A percentile compares a stretch with the other conserved stretches of the same genome.
Conservation (phyloP, 2,113 vertebrate genomes). For the Glareola pratincola region DNA sequence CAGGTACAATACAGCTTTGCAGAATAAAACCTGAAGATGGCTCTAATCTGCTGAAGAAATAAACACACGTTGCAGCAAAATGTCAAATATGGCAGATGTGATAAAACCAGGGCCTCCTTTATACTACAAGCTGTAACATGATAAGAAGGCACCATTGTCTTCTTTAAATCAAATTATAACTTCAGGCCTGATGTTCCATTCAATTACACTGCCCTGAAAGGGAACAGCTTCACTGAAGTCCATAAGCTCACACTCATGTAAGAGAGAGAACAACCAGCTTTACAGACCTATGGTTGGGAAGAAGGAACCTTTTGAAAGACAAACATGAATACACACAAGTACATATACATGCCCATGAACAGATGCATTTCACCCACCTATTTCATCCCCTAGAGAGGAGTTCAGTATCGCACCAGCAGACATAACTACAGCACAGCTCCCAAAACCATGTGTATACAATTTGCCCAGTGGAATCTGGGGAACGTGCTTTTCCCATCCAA, state of each 20-base stretch:
- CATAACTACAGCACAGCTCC: constrained; percentile 92
- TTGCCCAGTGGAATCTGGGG: constrained; percentile 78
- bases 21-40: background rate
- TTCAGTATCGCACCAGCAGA: constrained; percentile 95
- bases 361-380: constrained; percentile 79
- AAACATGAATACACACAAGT: background rate
- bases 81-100: background rate
- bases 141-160: background rate
- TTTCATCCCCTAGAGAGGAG: constrained; percentile 91
- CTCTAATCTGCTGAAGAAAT: background rate
- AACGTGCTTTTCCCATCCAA: constrained; percentile 88
- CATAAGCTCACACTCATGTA: background rate
- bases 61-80: background rate
- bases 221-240: background rate
- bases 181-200: background rate
- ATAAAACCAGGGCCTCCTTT: background rate
- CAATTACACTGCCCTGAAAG: background rate
- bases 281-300: background rate
- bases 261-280: background rate
- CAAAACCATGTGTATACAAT: constrained; percentile 75
- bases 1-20: background rate
- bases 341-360: background rate
- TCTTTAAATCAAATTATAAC: background rate
- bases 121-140: background rate
- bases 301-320: background rate